phyloP scores from a whole-genome alignment of 2,113 vertebrate species.

The Dromiciops gliroides region DNA sequence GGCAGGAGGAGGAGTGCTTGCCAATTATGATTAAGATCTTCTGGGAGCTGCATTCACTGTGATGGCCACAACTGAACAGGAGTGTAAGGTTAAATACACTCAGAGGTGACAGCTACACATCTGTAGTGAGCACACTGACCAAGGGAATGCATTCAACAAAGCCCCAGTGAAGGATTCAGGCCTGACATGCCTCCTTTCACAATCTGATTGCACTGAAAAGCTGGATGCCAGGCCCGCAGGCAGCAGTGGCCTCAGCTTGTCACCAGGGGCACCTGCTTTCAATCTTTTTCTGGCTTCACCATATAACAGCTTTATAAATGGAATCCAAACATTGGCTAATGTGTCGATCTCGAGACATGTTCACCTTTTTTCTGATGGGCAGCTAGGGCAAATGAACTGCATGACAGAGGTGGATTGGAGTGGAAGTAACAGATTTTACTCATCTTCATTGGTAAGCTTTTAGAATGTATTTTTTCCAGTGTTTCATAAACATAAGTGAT shows the following conservation, averaged over 20 bases:
- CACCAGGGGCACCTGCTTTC: not conserved
- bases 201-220: not conserved
- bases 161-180: not conserved
- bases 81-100: not conserved
- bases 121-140: not conserved
- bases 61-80: not conserved
- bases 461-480: not conserved
- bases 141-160: not conserved
- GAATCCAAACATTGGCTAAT: not conserved
- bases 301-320: not conserved
- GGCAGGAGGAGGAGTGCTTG: not conserved
- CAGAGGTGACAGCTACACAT: not conserved
- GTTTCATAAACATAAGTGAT: not conserved
- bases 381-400: not conserved
- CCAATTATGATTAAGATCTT: not conserved
- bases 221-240: not conserved
- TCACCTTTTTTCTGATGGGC: not conserved
- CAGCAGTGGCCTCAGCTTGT: not conserved
- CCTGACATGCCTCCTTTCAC: not conserved
- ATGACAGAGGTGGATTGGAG: not conserved
- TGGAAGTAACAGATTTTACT: not conserved
- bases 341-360: not conserved
- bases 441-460: not conserved
- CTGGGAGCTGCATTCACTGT: not conserved
- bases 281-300: not conserved